phyloP scores from a whole-genome alignment of 1,140 invertebrate genomes.

The Delia radicum region DNA sequence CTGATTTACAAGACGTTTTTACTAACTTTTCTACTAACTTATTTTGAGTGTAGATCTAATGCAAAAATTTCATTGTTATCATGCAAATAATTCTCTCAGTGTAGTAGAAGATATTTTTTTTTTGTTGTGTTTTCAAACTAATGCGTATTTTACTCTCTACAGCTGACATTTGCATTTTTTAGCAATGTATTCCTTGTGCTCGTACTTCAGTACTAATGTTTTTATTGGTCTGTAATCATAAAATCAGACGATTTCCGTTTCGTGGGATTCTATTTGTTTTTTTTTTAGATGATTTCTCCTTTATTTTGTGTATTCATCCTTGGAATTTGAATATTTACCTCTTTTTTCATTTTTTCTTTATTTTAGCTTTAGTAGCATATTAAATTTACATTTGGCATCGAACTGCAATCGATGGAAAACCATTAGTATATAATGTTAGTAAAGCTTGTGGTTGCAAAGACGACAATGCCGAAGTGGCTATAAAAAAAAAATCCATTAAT shows the following conservation, averaged over 20 bases:
- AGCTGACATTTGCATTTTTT: background rate
- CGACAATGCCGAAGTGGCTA: background rate
- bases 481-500: constrained; percentile 17
- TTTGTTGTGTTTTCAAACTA: background rate
- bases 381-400: constrained; percentile 22
- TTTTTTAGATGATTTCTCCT: background rate
- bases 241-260: constrained; percentile 21
- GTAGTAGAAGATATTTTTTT: too few relatives aligned
- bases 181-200: background rate
- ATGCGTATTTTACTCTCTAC: background rate
- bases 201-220: constrained; percentile 1
- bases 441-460: background rate
- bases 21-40: too few relatives aligned
- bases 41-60: too few relatives aligned
- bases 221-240: constrained; percentile 21
- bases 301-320: constrained; percentile 4
- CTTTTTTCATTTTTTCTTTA: background rate
- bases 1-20: too few relatives aligned
- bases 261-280: background rate
- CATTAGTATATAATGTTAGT: background rate
- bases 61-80: too few relatives aligned
- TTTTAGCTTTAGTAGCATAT: background rate
- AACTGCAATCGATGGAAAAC: constrained; percentile 15
- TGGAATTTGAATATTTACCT: background rate
- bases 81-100: too few relatives aligned